Evolutionary conservation across 2,113 vertebrate species (phyloP).

Genomic region (Poeciliopsis occidentalis): DNA sequence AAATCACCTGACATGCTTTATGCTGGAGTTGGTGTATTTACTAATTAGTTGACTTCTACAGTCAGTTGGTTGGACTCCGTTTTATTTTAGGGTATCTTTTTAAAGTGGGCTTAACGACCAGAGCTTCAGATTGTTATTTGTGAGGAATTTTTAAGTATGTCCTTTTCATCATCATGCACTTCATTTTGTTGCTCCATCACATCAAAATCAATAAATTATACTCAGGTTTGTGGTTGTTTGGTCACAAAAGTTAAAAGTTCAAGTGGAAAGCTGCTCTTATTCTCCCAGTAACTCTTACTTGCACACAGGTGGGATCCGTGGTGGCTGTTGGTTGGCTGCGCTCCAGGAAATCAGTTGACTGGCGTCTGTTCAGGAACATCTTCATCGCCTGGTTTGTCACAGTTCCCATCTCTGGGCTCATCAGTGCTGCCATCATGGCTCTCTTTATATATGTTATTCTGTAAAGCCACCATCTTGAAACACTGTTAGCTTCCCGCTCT

Average conservation of each 20-base stretch:
- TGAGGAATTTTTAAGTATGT: background rate
- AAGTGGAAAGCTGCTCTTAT: background rate
- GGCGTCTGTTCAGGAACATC: constrained; percentile 95
- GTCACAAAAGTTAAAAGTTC: too few species aligned
- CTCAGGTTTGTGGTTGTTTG: too few species aligned
- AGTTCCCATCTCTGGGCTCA: constrained; percentile 91
- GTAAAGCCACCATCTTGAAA: constrained; percentile 43
- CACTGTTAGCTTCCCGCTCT: background rate
- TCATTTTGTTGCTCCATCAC: background rate
- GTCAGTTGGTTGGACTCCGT: background rate
- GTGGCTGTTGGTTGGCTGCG: constrained; percentile 96
- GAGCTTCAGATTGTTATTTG: background rate
- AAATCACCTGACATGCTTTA: background rate
- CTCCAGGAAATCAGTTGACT: constrained; percentile 94
- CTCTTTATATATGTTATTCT: constrained; percentile 83
- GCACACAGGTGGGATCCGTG: constrained; percentile 90
- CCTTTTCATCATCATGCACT: background rate
- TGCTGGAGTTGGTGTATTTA: background rate
- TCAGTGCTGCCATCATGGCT: constrained; percentile 95
- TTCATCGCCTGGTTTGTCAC: constrained; percentile 98
- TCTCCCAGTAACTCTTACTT: constrained; percentile 4
- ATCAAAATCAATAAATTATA: background rate
- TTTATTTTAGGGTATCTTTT: background rate
- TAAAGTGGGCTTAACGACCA: background rate
- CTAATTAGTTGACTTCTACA: background rate